Evolutionary conservation across 30 jellyfish, hydroid and myxozoan species (phyloP), one percentile per base, ranked within the genome.

Genomic region (Catostylus mosaicus): DNA sequence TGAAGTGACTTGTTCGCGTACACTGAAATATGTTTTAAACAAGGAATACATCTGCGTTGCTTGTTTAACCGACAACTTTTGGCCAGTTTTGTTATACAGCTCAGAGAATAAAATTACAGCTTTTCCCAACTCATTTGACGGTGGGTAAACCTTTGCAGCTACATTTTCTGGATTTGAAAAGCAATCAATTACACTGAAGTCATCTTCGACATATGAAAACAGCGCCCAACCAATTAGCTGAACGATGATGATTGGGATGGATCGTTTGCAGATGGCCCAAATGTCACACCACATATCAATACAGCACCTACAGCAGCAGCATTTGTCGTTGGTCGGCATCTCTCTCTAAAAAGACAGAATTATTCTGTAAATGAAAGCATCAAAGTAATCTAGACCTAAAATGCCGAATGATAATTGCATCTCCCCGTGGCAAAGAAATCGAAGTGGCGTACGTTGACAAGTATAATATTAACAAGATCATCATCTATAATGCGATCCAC

Each of bases 121-220:
- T 33, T 62, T 66, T 34, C 30, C 47, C 20, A 16, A 23, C 61
- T 80, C 90, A 16, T 68, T 22, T 9, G 29, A 52, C 5, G 16
- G 34, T 37, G 70, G 67, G 66, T 50, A 54, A 18, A 63, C 31
- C 33, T 45, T 61, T 12, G 0, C 75, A 2, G 77, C 84, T 1
- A 68, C 78, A 10, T 48, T 35, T 31, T 67, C 50, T 2, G 62
- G 66, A 23, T 22, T 29, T 1, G 51, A 1, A 22, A 77, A 34
- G 61, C 90, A 80, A 29, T 80, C 46, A 4, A 23, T 26, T 7
- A 80, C 3, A 22, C 67, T 52, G 1, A 80, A 38, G 37, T 66
- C 70, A 38, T 80, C 90, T 22, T 80, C 90, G 11, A 67, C 84
- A 30, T 80, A 80, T 1, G 90, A 51, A 71, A 80, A 80, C 45